A percentile compares a stretch with the other conserved stretches of the same genome.
These are phyloP conservation scores for Akabosia matsudoensis DNA, from an alignment of 1,140 invertebrate species.

Conservation along the genomic window DNA sequence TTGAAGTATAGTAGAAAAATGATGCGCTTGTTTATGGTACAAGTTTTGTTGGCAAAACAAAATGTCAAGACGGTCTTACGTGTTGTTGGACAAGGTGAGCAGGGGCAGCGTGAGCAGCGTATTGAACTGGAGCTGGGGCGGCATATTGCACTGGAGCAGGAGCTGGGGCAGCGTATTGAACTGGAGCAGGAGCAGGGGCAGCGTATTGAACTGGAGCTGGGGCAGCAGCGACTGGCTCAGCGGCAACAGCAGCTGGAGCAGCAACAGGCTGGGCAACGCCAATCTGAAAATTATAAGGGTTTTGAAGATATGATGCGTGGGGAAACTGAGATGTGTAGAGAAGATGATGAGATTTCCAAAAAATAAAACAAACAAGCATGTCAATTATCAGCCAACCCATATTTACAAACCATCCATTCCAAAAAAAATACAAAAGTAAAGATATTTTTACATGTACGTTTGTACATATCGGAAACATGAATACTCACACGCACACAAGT, in stretches of 20 bases:
- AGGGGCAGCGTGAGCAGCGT: conserved; percentile 3
- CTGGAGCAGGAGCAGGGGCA: conserved; percentile 13
- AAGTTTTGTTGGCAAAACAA: no score
- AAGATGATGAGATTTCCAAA: background rate
- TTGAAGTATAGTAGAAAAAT: no score
- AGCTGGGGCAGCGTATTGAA: conserved; percentile 5
- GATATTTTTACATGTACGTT: no score
- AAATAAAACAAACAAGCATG: background rate
- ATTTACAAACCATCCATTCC: no score
- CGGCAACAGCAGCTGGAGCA: conserved; percentile 13
- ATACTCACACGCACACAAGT: no score
- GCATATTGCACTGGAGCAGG: conserved; percentile 7
- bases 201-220: conserved; percentile 29
- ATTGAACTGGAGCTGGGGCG: conserved; percentile 29
- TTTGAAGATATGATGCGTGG: background rate
- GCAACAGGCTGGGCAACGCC: conserved; percentile 9
- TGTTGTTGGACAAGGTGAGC: background rate
- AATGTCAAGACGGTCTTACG: background rate
- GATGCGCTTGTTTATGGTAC: no score
- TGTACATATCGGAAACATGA: no score
- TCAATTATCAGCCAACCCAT: background rate
- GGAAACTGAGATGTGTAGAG: background rate
- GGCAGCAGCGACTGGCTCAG: conserved; percentile 29
- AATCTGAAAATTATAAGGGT: conserved; percentile 13
- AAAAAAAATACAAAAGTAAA: no score